These are phyloP conservation scores for Phyllotreta striolata DNA, from an alignment of 2,888 invertebrate species.

Conservation along the genomic window DNA sequence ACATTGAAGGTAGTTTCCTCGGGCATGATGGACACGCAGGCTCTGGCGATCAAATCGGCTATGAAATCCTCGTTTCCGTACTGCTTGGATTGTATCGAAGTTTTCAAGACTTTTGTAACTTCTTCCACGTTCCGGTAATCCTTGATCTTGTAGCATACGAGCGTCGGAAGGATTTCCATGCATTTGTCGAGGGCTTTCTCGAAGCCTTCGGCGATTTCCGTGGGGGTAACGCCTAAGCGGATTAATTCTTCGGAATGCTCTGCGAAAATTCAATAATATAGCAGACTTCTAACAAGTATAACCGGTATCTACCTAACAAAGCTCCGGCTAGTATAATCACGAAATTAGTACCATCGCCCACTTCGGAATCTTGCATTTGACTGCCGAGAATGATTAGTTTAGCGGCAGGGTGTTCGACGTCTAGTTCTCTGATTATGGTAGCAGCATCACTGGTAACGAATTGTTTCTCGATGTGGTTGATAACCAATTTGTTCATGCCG, in stretches of 20 bases:
- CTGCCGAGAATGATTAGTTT: slow-evolving; percentile 95
- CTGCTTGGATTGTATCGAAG: slow-evolving; percentile 96
- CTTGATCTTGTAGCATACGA: slow-evolving; percentile 81
- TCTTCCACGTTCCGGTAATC: slow-evolving; percentile 70
- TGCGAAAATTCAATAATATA: slow-evolving; percentile 29
- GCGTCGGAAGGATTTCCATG: slow-evolving; percentile 85
- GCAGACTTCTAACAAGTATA: background rate
- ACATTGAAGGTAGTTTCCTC: slow-evolving; percentile 93
- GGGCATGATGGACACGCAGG: slow-evolving; percentile 88
- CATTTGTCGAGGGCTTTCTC: slow-evolving; percentile 90
- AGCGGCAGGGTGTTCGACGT: slow-evolving; percentile 98
- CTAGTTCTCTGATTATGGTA: slow-evolving; percentile 94
- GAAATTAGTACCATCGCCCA: slow-evolving; percentile 99
- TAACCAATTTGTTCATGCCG: slow-evolving; percentile 99
- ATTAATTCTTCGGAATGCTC: slow-evolving; percentile 93
- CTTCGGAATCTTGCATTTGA: slow-evolving; percentile 98
- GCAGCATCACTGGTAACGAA: slow-evolving; percentile 99
- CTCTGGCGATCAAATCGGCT: slow-evolving; percentile 82
- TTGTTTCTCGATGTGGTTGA: slow-evolving; percentile 97
- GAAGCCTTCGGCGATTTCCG: slow-evolving; percentile 96
- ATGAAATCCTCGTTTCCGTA: slow-evolving; percentile 97
- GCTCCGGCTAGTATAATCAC: slow-evolving; percentile 95
- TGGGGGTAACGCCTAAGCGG: slow-evolving; percentile 93
- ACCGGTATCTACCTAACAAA: slow-evolving; percentile 65
- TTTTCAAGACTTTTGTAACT: slow-evolving; percentile 77